Base-by-base conservation (phyloP, 2,888 invertebrate genomes). In the Agrenia bidenticulata region DNA sequence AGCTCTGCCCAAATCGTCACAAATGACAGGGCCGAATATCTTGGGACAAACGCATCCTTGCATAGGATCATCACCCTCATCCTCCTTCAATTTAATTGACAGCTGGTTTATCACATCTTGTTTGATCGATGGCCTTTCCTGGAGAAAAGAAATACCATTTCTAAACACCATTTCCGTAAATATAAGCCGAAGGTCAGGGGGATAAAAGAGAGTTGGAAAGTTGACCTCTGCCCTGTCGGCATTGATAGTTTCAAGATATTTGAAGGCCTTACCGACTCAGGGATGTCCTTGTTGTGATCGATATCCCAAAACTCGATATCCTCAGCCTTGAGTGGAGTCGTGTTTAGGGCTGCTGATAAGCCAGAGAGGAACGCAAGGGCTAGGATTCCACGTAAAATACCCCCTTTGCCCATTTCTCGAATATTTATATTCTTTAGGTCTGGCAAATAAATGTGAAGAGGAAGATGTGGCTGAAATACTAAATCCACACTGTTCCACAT, bases 1-100 rank as follows among this genome's bases (percentile, higher is more conserved):
- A 51, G 51, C 51, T 19, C 21, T 19, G 24, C 51, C 51, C 51
- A 13, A 13, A 23, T 23, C 7, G 51, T 51, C 51, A 24, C 51
- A 51, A 51, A 51, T 51, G 51, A 51, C 51, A 51, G 51, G 51
- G 19, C 51, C 51, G 24, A 21, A 51, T 51, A 51, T 51, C 21
- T 24, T 51, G 2, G 19, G 19, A 23, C 51, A 51, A 23, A 24
- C 13, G 24, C 51, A 51, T 15, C 4, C 19, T 5, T 19, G 5
- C 15, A 4, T 5, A 5, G 45, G 15, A 5, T 45, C 19, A 15
- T 45, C 39, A 11, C 17, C 49, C 7, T 49, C 51, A 15, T 51
- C 19, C 21, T 51, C 51, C 23, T 51, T 51, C n/a, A 45, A 11
- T 15, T 4, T 19, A 17, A 45, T 15, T 45, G 15, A 15, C 45